Conservation (phyloP, 2,113 vertebrate species). For the Chiloscyllium plagiosum region DNA sequence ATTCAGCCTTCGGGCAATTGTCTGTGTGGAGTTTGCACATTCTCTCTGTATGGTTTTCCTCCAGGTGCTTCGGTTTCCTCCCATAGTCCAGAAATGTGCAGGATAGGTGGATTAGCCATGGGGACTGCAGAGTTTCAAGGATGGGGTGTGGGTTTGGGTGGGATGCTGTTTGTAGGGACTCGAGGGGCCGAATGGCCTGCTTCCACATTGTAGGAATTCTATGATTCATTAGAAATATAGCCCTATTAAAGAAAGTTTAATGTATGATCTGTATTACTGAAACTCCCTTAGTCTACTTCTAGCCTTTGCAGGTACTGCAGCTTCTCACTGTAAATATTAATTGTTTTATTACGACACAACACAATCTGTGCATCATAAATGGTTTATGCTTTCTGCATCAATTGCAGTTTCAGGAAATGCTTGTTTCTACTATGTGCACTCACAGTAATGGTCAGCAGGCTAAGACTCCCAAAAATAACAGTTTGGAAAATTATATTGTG, state of each 20-base stretch:
- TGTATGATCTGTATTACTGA: neutral
- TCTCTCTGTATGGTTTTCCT: too few species aligned
- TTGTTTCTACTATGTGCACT: neutral
- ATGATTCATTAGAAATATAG: neutral
- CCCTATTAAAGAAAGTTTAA: neutral
- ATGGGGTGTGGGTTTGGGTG: too few species aligned
- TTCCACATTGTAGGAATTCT: too few species aligned
- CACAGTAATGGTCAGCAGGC: neutral
- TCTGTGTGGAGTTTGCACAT: too few species aligned
- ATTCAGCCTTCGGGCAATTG: too few species aligned
- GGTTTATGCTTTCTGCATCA: neutral
- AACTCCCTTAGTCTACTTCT: neutral
- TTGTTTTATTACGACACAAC: neutral
- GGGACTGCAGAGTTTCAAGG: too few species aligned
- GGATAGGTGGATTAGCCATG: too few species aligned
- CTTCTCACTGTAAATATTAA: neutral
- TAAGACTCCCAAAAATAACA: neutral
- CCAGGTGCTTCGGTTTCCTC: too few species aligned
- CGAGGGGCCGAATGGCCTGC: too few species aligned
- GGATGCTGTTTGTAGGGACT: too few species aligned
- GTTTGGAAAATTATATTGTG: neutral
- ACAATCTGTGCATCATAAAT: neutral
- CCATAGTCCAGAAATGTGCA: too few species aligned
- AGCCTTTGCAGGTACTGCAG: neutral
- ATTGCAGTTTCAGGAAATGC: neutral